Base-by-base conservation (phyloP, 2,113 vertebrate genomes). In the Amphilophus citrinellus region DNA sequence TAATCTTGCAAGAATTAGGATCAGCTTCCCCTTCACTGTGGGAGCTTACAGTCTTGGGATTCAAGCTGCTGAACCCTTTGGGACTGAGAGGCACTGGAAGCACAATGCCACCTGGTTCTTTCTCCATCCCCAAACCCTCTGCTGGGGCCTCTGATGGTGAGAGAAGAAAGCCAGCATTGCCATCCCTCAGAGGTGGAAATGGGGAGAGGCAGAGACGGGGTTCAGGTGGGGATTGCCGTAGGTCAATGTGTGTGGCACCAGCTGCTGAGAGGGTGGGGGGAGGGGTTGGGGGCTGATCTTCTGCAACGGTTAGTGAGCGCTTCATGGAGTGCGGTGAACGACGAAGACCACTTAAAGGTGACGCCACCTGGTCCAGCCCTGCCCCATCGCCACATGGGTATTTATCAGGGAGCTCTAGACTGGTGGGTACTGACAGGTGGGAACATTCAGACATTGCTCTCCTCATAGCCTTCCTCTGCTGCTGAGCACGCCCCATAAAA, bases 371-470 rank as follows among this genome's bases (percentile, higher is more conserved):
- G 61, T 97, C 96, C 7, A 84, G 65, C 82, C 93, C 89, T 30
- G 84, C 68, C 66, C 88, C 85, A 79, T 91, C 22, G 86, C 87
- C 95, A 24, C 96, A 95, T 3, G 98, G 98, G 85, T 98, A 99
- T 86, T 97, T 97, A 87, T 98, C 98, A 0, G 96, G 95, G 77
- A 98, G 96, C 93, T 98, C 94, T 20, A 97, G 94, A 89, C 97
- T 94, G 1, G 94, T 95, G n/a, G 98, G 98, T 9, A 99, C 98
- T 0, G 97, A 97, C 81, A 99, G 95, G 91, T 97, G 98, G 27
- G 98, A 97, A 89, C 97, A 98, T 84, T 99, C 98, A 0, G 98
- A 99, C 96, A 99, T 97, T 1, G 98, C 98, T 30, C 98, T 96
- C 18, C 97, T 94, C 96, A 99, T 97, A 0, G 96, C 97, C 91